phyloP scores from a whole-genome alignment of 2,888 invertebrate genomes.

The Spialia ferax region DNA sequence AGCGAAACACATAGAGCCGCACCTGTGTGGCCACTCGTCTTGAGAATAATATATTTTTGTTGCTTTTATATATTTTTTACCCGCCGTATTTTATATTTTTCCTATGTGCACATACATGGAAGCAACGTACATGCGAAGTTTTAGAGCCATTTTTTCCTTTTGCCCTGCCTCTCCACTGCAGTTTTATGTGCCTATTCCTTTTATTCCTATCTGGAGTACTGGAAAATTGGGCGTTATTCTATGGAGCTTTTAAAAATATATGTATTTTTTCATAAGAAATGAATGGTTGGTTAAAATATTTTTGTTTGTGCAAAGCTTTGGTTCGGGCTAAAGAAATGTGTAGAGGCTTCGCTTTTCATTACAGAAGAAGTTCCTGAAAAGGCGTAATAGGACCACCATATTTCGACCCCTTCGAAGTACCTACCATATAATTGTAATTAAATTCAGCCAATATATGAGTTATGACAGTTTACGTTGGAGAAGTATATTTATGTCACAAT shows the following conservation, averaged over 20 bases:
- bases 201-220: conserved; percentile 36
- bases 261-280: conserved; percentile 33
- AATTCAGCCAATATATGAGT: no score
- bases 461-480: no score
- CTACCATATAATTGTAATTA: no score
- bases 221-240: conserved; percentile 39
- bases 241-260: conserved; percentile 36
- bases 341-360: not conserved
- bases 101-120: conserved; percentile 67
- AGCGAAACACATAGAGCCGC: conserved; percentile 49
- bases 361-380: not conserved
- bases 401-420: no score
- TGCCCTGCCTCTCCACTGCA: conserved; percentile 50
- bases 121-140: conserved; percentile 41
- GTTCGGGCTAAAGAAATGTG: not conserved
- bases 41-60: conserved; percentile 86
- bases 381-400: not conserved
- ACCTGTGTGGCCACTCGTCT: conserved; percentile 78
- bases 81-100: conserved; percentile 82
- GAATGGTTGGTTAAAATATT: conserved; percentile 30
- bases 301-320: conserved; percentile 29
- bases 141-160: conserved; percentile 50
- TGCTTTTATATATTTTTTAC: conserved; percentile 84
- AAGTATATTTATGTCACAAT: no score
- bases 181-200: conserved; percentile 43